These are phyloP conservation scores for Agonum fuliginosum DNA, from an alignment of 2,888 invertebrate genomes.

Conservation along the genomic window DNA sequence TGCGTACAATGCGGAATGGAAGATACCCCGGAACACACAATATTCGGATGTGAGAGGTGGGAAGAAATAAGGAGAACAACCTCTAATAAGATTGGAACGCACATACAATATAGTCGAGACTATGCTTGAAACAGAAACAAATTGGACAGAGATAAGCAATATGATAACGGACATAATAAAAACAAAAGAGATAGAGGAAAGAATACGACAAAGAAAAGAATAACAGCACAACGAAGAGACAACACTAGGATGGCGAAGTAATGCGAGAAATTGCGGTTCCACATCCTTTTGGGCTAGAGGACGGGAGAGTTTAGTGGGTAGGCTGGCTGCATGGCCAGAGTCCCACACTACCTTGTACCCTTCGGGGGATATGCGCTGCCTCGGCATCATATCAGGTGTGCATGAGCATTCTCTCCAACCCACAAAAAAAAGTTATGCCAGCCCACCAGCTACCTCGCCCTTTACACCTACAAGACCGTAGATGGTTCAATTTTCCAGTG, in stretches of 20 bases:
- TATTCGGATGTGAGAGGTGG: constrained; percentile 13
- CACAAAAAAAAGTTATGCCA: no score
- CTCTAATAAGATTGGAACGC: not conserved
- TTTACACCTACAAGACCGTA: no score
- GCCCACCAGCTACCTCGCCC: no score
- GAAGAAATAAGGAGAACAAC: not conserved
- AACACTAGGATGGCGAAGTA: not conserved
- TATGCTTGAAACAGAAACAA: not conserved
- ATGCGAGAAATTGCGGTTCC: not conserved
- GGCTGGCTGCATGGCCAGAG: no score
- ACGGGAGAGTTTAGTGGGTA: no score
- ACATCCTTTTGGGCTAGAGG: not conserved
- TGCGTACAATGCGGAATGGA: not conserved
- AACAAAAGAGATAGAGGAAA: not conserved
- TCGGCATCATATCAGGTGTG: no score
- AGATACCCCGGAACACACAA: constrained; percentile 21
- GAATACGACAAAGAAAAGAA: not conserved
- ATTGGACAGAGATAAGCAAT: not conserved
- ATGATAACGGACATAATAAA: not conserved
- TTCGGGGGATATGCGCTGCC: no score
- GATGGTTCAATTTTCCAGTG: no score
- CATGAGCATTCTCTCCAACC: no score
- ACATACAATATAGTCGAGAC: not conserved
- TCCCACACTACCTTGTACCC: no score
- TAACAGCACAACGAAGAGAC: not conserved